These are phyloP conservation scores for Harpalus rubripes DNA, from an alignment of 2,888 invertebrate species.

Conservation along the genomic window DNA sequence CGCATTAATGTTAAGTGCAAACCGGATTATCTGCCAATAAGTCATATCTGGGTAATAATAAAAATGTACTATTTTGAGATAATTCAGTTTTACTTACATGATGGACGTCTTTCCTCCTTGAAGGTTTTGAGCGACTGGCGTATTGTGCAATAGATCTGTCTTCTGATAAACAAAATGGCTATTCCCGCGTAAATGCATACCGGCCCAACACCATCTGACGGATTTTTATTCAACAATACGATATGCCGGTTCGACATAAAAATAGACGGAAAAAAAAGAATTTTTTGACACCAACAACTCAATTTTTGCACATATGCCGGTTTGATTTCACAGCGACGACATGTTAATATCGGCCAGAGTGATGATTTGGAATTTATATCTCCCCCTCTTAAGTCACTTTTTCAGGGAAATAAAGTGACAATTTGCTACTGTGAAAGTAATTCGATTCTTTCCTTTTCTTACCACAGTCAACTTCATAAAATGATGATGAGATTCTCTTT, in stretches of 20 bases:
- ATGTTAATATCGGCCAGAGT: too few species aligned
- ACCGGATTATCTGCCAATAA: slow-evolving; percentile 34
- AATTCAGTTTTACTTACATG: slow-evolving; percentile 25
- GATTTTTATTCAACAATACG: slow-evolving; percentile 31
- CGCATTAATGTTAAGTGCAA: slow-evolving; percentile 10
- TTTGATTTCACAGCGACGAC: slow-evolving; percentile 29
- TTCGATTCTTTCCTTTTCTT: too few species aligned
- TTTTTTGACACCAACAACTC: slow-evolving; percentile 33
- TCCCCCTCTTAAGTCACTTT: too few species aligned
- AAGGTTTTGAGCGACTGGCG: slow-evolving; percentile 28
- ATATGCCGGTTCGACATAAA: slow-evolving; percentile 34
- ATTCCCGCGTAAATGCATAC: slow-evolving; percentile 30
- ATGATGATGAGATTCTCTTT: too few species aligned
- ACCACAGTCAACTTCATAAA: too few species aligned
- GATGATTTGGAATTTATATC: too few species aligned
- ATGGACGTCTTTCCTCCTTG: slow-evolving; percentile 29
- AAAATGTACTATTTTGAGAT: slow-evolving; percentile 26
- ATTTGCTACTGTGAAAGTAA: too few species aligned
- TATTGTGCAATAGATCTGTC: slow-evolving; percentile 22
- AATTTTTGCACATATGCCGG: slow-evolving; percentile 34
- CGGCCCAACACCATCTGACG: slow-evolving; percentile 21
- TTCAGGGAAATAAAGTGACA: too few species aligned
- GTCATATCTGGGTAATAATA: slow-evolving; percentile 28
- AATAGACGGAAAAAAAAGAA: slow-evolving; percentile 7
- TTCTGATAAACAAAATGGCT: slow-evolving; percentile 28